Evolutionary conservation across 2,797 vertebrate species (phyloP), one percentile per base, ranked within the genome.

Genomic region (Choloepus didactylus): DNA sequence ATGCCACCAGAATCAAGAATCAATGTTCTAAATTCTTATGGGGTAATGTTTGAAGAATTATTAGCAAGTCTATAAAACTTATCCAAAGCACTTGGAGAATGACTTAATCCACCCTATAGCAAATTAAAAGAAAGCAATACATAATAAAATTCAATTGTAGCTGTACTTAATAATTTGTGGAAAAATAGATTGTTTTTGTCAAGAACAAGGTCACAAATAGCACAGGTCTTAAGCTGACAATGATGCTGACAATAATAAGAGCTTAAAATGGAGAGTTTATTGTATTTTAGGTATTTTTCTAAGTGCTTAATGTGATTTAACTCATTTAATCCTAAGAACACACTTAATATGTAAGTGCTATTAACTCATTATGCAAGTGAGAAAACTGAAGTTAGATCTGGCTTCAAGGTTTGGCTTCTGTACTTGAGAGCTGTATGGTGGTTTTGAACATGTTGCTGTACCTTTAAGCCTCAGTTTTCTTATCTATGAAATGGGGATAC

Each of bases 101-200:
- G 25, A 62, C n/a, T 84, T 89, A 80, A 81, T 84, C 19, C 21
- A 88, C 41, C 25, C 8, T 16, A 76, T 51, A 79, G 7, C 41
- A 87, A 70, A 80, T 66, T 81, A 66, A 87, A 81, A 72, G 21
- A 51, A n/a, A 67, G 16, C 44, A 38, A 44, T 18, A 41, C 4
- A 25, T 80, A 76, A 85, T 46, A 67, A 73, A 73, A 35, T 72
- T 77, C 5, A n/a, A 54, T 66, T 79, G 18, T 81, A 82, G 73
- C 66, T 25, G 72, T 41, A 67, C 59, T 85, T 76, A 27, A 56
- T 14, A 92, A 29, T 79, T 73, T 81, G 56, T 64, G 19, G 41
- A 66, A 94, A 66, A 87, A 84, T 49, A 86, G 15, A 16, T 80
- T 94, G 80, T 44, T 8, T 80, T 84, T 69, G 23, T 67, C 21